phyloP scores from a whole-genome alignment of 2,888 invertebrate genomes.

The Conomelus anceps region DNA sequence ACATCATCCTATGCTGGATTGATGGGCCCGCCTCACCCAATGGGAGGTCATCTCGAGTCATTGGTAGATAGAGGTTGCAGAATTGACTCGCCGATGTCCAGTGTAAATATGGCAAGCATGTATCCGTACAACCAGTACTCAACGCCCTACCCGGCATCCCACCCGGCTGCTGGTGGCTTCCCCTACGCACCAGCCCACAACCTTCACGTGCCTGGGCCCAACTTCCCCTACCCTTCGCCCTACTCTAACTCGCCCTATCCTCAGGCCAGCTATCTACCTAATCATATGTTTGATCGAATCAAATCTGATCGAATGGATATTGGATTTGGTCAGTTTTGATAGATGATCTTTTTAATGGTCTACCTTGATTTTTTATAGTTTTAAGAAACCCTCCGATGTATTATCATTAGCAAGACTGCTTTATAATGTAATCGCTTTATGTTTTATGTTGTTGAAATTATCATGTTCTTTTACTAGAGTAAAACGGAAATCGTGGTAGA shows the following conservation, averaged over 20 bases:
- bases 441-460: background rate
- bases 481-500: background rate
- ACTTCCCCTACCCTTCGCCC: conserved; percentile 54
- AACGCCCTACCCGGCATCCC: conserved; percentile 24
- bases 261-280: conserved; percentile 40
- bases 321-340: conserved; percentile 49
- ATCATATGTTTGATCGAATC: conserved; percentile 47
- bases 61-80: conserved; percentile 31
- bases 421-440: conserved; percentile 12
- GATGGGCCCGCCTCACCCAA: conserved; percentile 43
- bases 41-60: conserved; percentile 32
- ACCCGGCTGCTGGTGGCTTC: conserved; percentile 26
- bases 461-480: background rate
- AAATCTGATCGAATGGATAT: conserved; percentile 47
- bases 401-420: conserved; percentile 26
- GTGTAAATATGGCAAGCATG: conserved; percentile 31
- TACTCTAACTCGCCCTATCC: conserved; percentile 41
- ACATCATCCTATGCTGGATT: conserved; percentile 42
- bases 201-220: conserved; percentile 61
- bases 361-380: conserved; percentile 20
- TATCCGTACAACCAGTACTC: conserved; percentile 39
- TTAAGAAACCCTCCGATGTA: conserved; percentile 17
- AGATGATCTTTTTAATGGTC: conserved; percentile 12
- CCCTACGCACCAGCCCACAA: conserved; percentile 48
- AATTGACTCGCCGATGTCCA: conserved; percentile 23